phyloP scores from a whole-genome alignment of 2,113 vertebrate genomes.

The Crotalus tigris region DNA sequence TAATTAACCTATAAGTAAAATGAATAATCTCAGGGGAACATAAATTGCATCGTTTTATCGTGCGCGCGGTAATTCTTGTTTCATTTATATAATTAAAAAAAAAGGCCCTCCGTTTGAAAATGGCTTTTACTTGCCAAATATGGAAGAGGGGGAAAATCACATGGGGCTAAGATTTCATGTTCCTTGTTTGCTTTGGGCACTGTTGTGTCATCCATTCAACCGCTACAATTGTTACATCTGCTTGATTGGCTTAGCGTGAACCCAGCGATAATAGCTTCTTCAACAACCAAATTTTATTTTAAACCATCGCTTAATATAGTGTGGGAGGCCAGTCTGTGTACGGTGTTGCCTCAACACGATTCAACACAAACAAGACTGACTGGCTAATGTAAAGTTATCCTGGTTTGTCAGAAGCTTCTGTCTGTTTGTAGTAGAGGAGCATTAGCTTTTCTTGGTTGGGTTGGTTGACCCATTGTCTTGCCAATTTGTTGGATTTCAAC shows the following conservation, averaged over 20 bases:
- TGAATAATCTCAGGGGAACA: conserved; percentile 17
- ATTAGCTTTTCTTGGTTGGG: not conserved
- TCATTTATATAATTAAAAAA: not conserved
- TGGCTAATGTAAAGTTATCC: not conserved
- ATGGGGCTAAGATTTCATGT: not conserved
- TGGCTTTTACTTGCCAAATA: not conserved
- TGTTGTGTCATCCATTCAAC: no score
- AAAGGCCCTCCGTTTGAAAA: not conserved
- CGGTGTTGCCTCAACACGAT: not conserved
- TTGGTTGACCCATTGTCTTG: not conserved
- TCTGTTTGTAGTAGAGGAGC: not conserved
- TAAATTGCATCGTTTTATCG: conserved; percentile 17
- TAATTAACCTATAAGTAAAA: conserved; percentile 30
- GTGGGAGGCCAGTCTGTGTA: not conserved
- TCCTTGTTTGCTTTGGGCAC: not conserved
- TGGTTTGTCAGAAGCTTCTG: not conserved
- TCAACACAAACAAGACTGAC: not conserved
- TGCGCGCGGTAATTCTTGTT: conserved; percentile 13
- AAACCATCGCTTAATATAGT: not conserved
- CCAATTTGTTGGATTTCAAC: not conserved
- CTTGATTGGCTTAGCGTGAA: not conserved
- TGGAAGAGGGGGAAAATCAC: not conserved
- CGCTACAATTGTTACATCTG: not conserved
- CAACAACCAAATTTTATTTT: not conserved
- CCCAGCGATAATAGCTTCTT: not conserved